Base-by-base conservation (phyloP, 2,113 vertebrate species). In the Rhinoderma darwinii region DNA sequence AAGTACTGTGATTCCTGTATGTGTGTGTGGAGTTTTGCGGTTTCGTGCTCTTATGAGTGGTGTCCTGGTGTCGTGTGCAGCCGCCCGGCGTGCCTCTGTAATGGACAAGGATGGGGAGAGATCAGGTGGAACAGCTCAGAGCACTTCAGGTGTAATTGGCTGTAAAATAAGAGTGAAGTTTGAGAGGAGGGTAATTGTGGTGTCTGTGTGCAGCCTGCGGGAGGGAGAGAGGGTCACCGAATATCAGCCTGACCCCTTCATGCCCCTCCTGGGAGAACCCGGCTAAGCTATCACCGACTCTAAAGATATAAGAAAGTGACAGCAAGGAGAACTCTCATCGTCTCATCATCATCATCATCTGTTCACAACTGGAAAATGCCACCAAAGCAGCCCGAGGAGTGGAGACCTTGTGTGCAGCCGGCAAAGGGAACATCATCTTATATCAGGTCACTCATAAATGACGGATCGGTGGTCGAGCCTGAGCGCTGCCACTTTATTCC, bases 1-100 rank as follows among this genome's bases (percentile, higher is more conserved):
- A 90, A 97, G 97, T 95, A 90, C 68, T 4, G 20, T 37, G 18
- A 72, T 41, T 66, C 27, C 5, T 25, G 37, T 17, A 15, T 37
- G 32, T 39, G 15, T 37, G 20, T 25, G 20, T 72, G 66, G 30
- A 68, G 59, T n/a, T 11, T 32, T 32, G 27, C 61, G 2, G 61
- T 66, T 66, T 61, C 12, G 2, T 66, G 17, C 61, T 32, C 8
- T 66, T 5, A 14, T 66, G 61, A 66, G 61, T 27, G n/a, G 8
- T 12, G 10, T 61, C 25, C 15, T 14, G 27, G 27, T 18, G 63
- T 8, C 17, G 17, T 68, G 63, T 68, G 63, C 63, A 35, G 63
- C 63, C 63, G 30, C 30, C 30, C 32, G 63, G 63, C 11, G 63
- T 20, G 17, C 17, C 0, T 4, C 63, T 12, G 63, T 68, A 68